Percentiles rank a stretch among this genome's conserved stretches.
Evolutionary conservation across 2,888 invertebrate genomes (phyloP).

Genomic region (Drosophila diplacantha): DNA sequence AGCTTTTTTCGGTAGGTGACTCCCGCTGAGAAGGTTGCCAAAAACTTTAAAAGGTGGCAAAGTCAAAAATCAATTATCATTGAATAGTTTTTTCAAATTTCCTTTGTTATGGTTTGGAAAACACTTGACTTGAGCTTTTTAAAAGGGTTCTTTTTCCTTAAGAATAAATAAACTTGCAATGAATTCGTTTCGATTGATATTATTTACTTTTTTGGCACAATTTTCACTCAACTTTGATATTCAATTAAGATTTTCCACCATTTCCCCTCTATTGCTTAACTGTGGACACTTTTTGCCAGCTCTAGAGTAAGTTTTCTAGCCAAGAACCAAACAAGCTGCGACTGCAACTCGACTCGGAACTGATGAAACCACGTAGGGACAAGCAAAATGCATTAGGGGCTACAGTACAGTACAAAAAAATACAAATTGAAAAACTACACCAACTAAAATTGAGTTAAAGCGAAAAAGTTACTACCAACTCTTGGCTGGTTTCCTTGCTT

Average conservation of each 20-base stretch:
- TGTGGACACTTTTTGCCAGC: constrained; percentile 20
- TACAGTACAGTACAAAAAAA: neutral
- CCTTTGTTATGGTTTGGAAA: neutral
- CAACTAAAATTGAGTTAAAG: constrained; percentile 67
- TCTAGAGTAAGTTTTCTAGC: constrained; percentile 22
- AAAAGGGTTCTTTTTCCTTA: neutral
- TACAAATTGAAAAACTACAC: constrained; percentile 48
- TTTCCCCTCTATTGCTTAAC: constrained; percentile 7
- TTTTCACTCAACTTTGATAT: constrained; percentile 1
- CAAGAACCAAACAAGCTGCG: constrained; percentile 31
- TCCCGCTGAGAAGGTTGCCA: constrained; percentile 1
- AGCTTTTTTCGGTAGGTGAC: constrained; percentile 27
- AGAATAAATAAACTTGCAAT: neutral
- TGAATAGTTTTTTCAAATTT: constrained; percentile 4
- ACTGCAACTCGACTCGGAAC: constrained; percentile 20
- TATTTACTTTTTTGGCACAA: neutral
- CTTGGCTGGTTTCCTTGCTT: constrained; percentile 7
- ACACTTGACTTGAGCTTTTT: neutral
- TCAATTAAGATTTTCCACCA: constrained; percentile 10
- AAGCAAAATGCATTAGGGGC: constrained; percentile 63
- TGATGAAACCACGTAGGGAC: constrained; percentile 41
- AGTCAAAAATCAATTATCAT: constrained; percentile 17
- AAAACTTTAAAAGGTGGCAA: constrained; percentile 3
- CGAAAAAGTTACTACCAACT: constrained; percentile 55
- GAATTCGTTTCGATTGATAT: neutral